Percentiles rank a stretch among this genome's conserved stretches.
phyloP scores from a whole-genome alignment of 2,888 invertebrate species.

The Odontocerum albicorne region DNA sequence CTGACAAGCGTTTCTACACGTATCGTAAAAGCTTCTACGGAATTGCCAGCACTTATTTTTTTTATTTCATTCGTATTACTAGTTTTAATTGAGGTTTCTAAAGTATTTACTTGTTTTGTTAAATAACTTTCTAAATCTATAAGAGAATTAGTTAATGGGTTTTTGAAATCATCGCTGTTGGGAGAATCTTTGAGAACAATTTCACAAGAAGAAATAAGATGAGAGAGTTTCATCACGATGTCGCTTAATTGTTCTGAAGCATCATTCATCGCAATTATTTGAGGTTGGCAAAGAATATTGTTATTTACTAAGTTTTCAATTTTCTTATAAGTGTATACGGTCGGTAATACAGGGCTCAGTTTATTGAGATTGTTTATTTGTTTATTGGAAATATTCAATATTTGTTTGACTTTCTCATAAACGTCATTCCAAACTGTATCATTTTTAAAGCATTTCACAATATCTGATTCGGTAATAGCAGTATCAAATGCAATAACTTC shows the following conservation, averaged over 20 bases:
- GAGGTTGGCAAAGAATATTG: constrained; percentile 44
- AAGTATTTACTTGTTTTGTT: constrained; percentile 40
- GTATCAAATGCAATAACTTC: constrained; percentile 47
- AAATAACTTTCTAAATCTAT: constrained; percentile 44
- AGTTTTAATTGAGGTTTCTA: constrained; percentile 40
- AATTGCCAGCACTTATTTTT: no score
- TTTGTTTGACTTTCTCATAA: constrained; percentile 44
- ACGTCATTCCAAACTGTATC: constrained; percentile 49
- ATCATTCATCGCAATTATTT: constrained; percentile 46
- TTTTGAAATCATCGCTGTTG: constrained; percentile 19
- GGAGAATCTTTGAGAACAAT: constrained; percentile 15
- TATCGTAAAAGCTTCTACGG: constrained; percentile 28
- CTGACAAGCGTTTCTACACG: constrained; percentile 53
- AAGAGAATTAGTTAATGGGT: constrained; percentile 47
- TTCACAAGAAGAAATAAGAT: constrained; percentile 44
- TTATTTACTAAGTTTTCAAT: constrained; percentile 36
- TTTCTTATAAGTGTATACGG: constrained; percentile 42
- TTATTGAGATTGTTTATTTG: constrained; percentile 48
- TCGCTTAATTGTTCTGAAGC: constrained; percentile 44
- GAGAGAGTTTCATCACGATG: constrained; percentile 42
- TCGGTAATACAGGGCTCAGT: constrained; percentile 44
- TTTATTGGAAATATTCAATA: constrained; percentile 46
- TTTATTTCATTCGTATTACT: no score
- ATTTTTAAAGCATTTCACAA: constrained; percentile 48
- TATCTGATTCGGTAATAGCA: constrained; percentile 47